Base-by-base conservation (phyloP, 1,140 invertebrate species). In the Caenorhabditis brenneri region DNA sequence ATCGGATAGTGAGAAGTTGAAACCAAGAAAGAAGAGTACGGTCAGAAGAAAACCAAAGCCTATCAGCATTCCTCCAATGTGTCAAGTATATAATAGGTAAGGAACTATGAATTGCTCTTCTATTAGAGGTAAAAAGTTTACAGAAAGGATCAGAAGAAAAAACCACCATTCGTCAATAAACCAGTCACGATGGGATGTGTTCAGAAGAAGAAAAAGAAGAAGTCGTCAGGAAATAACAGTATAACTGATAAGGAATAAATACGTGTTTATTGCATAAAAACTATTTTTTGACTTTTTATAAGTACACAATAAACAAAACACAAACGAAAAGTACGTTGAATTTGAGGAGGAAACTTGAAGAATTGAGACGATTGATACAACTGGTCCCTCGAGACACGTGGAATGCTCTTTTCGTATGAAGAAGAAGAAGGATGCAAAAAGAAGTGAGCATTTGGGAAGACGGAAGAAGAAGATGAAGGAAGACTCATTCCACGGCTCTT, bases 331-430 rank as follows among this genome's bases (percentile, higher is more conserved):
- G 53, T 55, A 55, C 53, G 53, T 42, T 42, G 36, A 31, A 74
- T 74, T 74, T 74, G 36, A 42, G 39, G 36, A 42, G 39, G 39
- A 74, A 74, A 74, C 65, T 74, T 74, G 36, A 42, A n/a, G 65
- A 74, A 74, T 74, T 3, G 36, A 74, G 36, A 74, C 65, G 65
- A 74, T 74, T 74, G 65, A 74, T 74, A 74, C 65, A 74, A 74
- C 65, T 74, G 65, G 65, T 74, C 65, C 65, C 65, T 42, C n/a
- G 65, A 74, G 65, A 74, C 65, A 74, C 65, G 65, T 39, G 65
- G 65, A 74, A 74, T 74, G 65, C 65, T 74, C 65, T 74, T 74
- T 74, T 74, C 65, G 27, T 36, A 42, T 31, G n/a, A n/a, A 46
- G n/a, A n/a, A n/a, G 39, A 51, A 74, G 65, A 74, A 22, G 22